Base-by-base conservation (phyloP, 2,797 vertebrate species). In the Onychomys leucogaster region DNA sequence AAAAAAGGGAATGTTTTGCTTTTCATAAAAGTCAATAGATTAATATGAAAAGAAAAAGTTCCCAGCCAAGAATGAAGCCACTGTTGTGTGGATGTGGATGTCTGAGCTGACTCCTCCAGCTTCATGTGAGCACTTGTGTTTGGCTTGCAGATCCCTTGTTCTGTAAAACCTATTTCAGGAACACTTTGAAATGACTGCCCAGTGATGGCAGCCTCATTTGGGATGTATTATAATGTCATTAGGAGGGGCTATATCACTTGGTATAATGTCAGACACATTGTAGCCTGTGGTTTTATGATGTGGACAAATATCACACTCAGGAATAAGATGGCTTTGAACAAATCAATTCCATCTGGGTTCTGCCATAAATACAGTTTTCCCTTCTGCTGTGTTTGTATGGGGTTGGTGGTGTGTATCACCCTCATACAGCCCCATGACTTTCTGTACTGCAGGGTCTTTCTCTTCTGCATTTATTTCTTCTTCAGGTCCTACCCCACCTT, bases 141-240 rank as follows among this genome's bases (percentile, higher is more conserved):
- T 99, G 98, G 98, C 98, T 98, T 96, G 95, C 95, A 65, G 97
- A 98, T 93, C 94, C 97, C 98, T 98, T 98, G 98, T 93, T 94
- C 98, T 97, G 98, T 98, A 98, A 98, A 98, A 98, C 90, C 98
- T 98, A 96, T 97, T 98, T 98, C 98, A 98, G 98, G 98, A 98
- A 98, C 98, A 98, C 98, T 99, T 99, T 98, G 98, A 99, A 99
- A 99, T 96, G 97, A 96, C 98, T 98, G 98, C 98, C 98, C 98
- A 98, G 98, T 97, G 97, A 98, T 98, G 98, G 96, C 97, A 89
- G 97, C 97, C 96, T 98, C 98, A 98, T 98, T 99, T 98, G 98
- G 98, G 98, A 99, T 98, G 98, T 98, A 99, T 99, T 99, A 98
- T 98, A 98, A 98, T 98, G 96, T 98, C 98, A 98, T 99, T 98